These are phyloP conservation scores for Schizopygopsis pylzovi DNA, from an alignment of 2,797 vertebrate species.

Conservation along the genomic window DNA sequence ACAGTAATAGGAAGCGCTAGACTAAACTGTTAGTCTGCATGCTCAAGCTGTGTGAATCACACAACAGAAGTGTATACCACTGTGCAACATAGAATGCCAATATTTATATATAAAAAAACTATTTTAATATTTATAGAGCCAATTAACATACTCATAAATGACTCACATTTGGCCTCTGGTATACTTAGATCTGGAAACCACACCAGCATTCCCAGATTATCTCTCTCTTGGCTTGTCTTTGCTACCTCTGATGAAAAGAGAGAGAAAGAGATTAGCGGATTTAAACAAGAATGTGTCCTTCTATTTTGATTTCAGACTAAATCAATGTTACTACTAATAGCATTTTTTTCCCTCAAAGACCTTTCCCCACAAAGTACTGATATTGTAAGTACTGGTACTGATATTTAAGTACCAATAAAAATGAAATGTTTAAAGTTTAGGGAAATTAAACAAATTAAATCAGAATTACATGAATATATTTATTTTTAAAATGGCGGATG, in stretches of 20 bases:
- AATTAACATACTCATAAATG: constrained; percentile 1
- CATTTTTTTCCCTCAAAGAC: too few relatives aligned
- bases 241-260: constrained; percentile 78
- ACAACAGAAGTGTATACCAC: background rate
- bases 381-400: too few relatives aligned
- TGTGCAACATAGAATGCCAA: background rate
- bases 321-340: background rate
- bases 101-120: background rate
- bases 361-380: background rate
- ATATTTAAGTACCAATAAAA: background rate
- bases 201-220: constrained; percentile 94
- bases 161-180: constrained; percentile 92
- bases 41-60: background rate
- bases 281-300: background rate
- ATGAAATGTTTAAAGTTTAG: too few relatives aligned
- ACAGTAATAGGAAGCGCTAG: background rate
- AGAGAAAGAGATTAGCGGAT: background rate
- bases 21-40: background rate
- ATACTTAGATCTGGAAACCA: constrained; percentile 93
- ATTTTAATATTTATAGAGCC: background rate
- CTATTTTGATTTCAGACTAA: background rate
- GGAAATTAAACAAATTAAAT: background rate
- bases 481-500: background rate
- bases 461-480: background rate
- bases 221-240: constrained; percentile 87